Conservation (phyloP, 2,113 vertebrate species). For the Campylorhamphus procurvoides region DNA sequence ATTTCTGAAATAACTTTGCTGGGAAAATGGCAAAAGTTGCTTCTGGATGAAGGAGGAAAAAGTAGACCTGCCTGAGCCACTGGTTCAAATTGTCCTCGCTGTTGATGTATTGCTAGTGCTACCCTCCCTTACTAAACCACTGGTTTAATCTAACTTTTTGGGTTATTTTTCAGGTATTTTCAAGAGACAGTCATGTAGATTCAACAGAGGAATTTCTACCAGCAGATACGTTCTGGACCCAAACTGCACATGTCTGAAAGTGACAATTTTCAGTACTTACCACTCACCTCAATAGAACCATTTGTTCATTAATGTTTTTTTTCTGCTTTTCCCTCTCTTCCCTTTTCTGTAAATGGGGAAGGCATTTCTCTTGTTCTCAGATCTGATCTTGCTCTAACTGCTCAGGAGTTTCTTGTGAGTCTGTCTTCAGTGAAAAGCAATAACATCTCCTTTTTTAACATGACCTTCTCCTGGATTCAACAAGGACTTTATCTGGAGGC, state of each 20-base stretch:
- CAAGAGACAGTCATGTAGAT: background rate
- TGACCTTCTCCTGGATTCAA: background rate
- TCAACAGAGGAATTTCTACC: background rate
- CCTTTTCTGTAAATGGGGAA: background rate
- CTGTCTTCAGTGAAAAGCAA: background rate
- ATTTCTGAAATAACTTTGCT: constrained; percentile 29
- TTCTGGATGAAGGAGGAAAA: background rate
- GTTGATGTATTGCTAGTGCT: background rate
- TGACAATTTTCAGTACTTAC: background rate
- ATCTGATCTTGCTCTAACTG: background rate
- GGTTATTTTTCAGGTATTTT: background rate
- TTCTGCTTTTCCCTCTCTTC: background rate
- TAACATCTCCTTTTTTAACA: background rate
- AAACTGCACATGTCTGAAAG: background rate
- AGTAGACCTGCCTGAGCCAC: background rate
- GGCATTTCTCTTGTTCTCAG: background rate
- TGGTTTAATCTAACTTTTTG: background rate
- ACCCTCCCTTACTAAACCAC: background rate
- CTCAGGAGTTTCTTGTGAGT: background rate
- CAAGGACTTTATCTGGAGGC: background rate
- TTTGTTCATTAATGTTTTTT: background rate
- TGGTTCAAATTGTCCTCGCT: background rate
- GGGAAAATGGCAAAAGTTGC: background rate
- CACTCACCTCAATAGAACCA: background rate
- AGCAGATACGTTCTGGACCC: background rate